A percentile compares a stretch with the other conserved stretches of the same genome.
Evolutionary conservation across 1,140 invertebrate species (phyloP).

Genomic region (Pogonomyrmex californicus): DNA sequence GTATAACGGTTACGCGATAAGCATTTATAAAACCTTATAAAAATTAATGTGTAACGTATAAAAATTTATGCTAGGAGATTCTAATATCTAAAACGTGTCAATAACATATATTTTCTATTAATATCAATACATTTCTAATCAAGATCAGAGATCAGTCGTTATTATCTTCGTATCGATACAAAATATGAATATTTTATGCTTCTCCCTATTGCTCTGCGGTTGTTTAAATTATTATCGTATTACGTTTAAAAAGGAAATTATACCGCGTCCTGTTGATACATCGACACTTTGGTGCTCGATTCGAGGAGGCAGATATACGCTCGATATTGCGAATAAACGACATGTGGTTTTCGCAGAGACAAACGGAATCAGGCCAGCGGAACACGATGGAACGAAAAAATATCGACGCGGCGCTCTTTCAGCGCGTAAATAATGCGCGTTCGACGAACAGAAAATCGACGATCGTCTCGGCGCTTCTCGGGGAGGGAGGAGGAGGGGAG

Average conservation of each 20-base stretch:
- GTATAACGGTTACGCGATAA: no score
- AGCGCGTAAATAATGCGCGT: slow-evolving; percentile 33
- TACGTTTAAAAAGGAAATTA: not conserved
- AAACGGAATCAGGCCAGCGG: slow-evolving; percentile 26
- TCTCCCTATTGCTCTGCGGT: not conserved
- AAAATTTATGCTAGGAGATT: no score
- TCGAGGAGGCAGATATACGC: not conserved
- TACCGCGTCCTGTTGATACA: not conserved
- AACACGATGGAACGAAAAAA: slow-evolving; percentile 4
- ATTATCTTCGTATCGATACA: no score
- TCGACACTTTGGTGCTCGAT: not conserved
- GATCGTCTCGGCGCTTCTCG: not conserved
- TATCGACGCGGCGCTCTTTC: slow-evolving; percentile 34
- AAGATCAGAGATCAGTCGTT: no score
- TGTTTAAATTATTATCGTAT: not conserved
- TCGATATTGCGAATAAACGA: not conserved
- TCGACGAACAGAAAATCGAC: slow-evolving; percentile 22
- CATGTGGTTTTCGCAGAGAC: slow-evolving; percentile 1
- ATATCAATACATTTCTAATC: no score
- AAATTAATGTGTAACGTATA: no score
- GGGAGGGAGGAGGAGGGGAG: no score
- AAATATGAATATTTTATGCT: no score
- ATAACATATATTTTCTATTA: no score
- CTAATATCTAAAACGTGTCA: no score
- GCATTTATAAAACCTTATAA: no score